Conservation (phyloP, 2,797 vertebrate genomes). For the Ciconia nigra region DNA sequence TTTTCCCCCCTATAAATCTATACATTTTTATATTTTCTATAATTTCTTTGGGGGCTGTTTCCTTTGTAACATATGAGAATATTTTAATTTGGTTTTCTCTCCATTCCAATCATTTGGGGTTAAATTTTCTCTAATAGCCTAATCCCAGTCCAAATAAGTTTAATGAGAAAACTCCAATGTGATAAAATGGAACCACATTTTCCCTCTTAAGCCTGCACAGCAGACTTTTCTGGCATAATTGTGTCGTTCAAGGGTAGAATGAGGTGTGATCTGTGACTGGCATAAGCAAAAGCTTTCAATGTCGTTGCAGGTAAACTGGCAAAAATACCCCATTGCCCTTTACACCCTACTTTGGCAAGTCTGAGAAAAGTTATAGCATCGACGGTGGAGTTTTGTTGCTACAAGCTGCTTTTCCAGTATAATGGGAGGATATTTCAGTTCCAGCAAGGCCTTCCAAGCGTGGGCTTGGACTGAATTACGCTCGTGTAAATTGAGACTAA, state of each 20-base stretch:
- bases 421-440: neutral
- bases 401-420: neutral
- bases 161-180: slow-evolving; percentile 69
- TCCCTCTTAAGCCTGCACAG: slow-evolving; percentile 55
- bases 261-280: slow-evolving; percentile 17
- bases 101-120: slow-evolving; percentile 68
- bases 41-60: slow-evolving; percentile 67
- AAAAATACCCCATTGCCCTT: neutral
- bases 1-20: slow-evolving; percentile 19
- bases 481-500: neutral
- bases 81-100: slow-evolving; percentile 69
- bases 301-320: neutral
- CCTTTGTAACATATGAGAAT: slow-evolving; percentile 67
- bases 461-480: neutral
- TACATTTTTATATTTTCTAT: slow-evolving; percentile 60
- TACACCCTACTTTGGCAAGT: neutral
- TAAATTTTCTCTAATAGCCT: slow-evolving; percentile 69
- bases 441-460: neutral
- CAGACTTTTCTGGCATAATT: slow-evolving; percentile 66
- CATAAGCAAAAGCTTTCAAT: neutral
- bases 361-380: neutral
- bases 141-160: slow-evolving; percentile 68
- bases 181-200: slow-evolving; percentile 64
- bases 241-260: slow-evolving; percentile 62
- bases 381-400: neutral